These are phyloP conservation scores for Sinopyrophorus schimmeli DNA, from an alignment of 2,888 invertebrate species.

Conservation along the genomic window DNA sequence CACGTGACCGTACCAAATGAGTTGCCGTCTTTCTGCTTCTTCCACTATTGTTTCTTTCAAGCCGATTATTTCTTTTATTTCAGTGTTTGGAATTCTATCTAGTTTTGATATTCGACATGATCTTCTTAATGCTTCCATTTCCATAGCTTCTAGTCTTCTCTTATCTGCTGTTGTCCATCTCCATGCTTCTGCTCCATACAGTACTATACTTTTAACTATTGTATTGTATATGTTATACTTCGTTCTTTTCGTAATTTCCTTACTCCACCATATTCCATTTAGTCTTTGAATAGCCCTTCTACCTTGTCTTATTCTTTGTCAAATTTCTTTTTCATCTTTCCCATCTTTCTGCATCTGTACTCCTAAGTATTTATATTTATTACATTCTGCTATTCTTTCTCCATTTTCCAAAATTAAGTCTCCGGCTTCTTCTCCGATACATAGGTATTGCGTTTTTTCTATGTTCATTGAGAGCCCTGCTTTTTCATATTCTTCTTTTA, in stretches of 20 bases:
- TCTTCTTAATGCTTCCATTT: slow-evolving; percentile 20
- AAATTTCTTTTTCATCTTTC: slow-evolving; percentile 11
- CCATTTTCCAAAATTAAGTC: slow-evolving; percentile 6
- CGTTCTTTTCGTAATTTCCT: slow-evolving; percentile 14
- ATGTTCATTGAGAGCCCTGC: background rate
- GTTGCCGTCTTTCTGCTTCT: no score
- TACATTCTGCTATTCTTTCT: no score
- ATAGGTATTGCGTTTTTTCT: slow-evolving; percentile 6
- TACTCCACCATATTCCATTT: slow-evolving; percentile 9
- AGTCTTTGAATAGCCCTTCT: slow-evolving; percentile 5
- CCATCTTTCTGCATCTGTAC: no score
- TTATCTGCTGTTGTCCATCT: slow-evolving; percentile 15
- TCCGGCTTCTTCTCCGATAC: background rate
- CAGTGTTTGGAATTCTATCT: slow-evolving; percentile 12
- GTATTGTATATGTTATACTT: slow-evolving; percentile 20
- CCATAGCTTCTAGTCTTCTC: slow-evolving; percentile 17
- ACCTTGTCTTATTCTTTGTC: slow-evolving; percentile 10
- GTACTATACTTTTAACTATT: slow-evolving; percentile 13
- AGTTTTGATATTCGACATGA: slow-evolving; percentile 18
- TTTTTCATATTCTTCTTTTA: slow-evolving; percentile 15
- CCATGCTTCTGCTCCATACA: slow-evolving; percentile 22
- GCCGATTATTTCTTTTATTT: slow-evolving; percentile 7
- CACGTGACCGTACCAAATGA: no score
- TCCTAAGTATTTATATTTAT: no score
- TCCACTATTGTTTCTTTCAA: slow-evolving; percentile 8